Percentiles rank a stretch among this genome's conserved stretches.
phyloP scores from a whole-genome alignment of 2,113 vertebrate genomes.

The Lagopus leucura region DNA sequence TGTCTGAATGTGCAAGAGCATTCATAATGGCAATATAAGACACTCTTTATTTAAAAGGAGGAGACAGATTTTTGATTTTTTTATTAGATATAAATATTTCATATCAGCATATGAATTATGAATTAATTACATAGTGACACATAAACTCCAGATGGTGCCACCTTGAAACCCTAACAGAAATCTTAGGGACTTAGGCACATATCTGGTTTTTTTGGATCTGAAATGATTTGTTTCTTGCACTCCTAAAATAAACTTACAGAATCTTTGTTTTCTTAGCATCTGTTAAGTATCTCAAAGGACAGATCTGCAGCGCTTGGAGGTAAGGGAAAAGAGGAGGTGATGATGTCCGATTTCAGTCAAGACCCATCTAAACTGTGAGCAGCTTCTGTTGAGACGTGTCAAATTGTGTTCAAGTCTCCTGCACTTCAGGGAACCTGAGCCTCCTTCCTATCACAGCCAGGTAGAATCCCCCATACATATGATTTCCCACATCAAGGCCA shows the following conservation, averaged over 20 bases:
- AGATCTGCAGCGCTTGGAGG: neutral
- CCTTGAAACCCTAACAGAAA: neutral
- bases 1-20: neutral
- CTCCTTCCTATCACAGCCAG: neutral
- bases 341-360: neutral
- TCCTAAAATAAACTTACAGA: neutral
- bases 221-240: neutral
- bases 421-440: neutral
- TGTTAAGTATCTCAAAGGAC: neutral
- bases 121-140: neutral
- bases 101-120: neutral
- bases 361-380: neutral
- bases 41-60: neutral
- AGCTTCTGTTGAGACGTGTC: neutral
- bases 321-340: neutral
- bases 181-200: neutral
- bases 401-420: neutral
- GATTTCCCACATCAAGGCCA: neutral
- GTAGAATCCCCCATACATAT: fast-evolving
- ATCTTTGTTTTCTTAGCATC: neutral
- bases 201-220: neutral
- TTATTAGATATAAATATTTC: constrained; percentile 17
- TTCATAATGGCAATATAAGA: neutral
- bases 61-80: neutral
- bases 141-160: neutral